Evolutionary conservation across 2,113 vertebrate genomes (phyloP), one percentile per base, ranked within the genome.

Genomic region (Brachypteracias leptosomus): DNA sequence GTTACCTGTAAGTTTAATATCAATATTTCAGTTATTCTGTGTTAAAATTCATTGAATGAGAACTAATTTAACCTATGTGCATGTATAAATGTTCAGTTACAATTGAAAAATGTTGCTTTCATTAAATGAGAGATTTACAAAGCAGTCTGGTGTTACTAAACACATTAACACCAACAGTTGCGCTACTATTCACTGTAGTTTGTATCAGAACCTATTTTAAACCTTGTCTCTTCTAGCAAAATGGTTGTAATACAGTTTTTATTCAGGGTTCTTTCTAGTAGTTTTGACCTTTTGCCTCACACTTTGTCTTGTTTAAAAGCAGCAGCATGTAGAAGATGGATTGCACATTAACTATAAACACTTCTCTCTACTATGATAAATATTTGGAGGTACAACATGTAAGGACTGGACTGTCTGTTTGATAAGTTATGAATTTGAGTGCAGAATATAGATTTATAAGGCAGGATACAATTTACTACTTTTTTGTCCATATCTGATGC

Each of bases 241-340:
- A 38, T n/a, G 24, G 10, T 57, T 66, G 35, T 47, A 38, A 29
- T 13, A 25, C 73, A 42, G 47, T 14, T 87, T 86, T 89, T 72
- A 54, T 85, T 59, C 16, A 74, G 38, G 29, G 31, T 35, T 85
- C 31, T 62, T 88, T 54, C 40, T 87, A 38, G 76, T 92, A 81
- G 68, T 90, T 94, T 68, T 93, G 73, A 94, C 93, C 83, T 93
- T 92, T 94, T 95, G 58, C 61, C 57, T 90, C 52, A 35, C 47
- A 22, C 54, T 87, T 92, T 35, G 40, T 84, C 70, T 75, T 89
- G 54, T 79, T 94, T 89, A 87, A 76, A 95, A 88, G 55, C 29
- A 93, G 63, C 82, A 80, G 38, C 21, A 0, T 54, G 54, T 36
- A 79, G n/a, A 87, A 92, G 95, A 95, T 66, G 52, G 86, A 96